Conservation (phyloP, 92 coral and sea anemone species). For the Parazoanthus darwini region DNA sequence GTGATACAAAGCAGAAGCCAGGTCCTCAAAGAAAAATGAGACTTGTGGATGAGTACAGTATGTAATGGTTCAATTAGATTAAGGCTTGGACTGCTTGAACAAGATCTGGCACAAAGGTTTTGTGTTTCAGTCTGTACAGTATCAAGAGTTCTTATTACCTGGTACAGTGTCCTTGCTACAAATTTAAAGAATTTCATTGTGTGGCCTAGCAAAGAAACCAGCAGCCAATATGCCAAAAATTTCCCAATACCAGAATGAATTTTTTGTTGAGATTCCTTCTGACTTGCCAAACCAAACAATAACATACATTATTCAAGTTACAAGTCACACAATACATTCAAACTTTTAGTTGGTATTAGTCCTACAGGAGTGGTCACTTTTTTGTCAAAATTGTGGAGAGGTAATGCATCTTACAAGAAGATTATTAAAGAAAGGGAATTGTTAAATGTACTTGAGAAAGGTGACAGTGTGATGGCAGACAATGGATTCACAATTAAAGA, state of each 20-base stretch:
- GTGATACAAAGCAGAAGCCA: slow-evolving; percentile 46
- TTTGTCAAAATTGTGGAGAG: slow-evolving; percentile 51
- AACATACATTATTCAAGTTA: slow-evolving; percentile 30
- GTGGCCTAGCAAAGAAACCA: slow-evolving; percentile 48
- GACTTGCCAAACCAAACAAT: slow-evolving; percentile 27
- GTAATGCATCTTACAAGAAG: slow-evolving; percentile 55
- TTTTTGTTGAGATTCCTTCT: slow-evolving; percentile 42
- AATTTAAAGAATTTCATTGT: slow-evolving; percentile 37
- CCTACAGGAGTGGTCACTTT: slow-evolving; percentile 54
- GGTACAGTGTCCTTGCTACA: slow-evolving; percentile 46
- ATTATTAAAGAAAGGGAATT: slow-evolving; percentile 41
- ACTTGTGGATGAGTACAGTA: slow-evolving; percentile 46
- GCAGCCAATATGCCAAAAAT: slow-evolving; percentile 33
- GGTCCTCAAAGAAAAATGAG: slow-evolving; percentile 49
- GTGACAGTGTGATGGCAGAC: slow-evolving; percentile 56
- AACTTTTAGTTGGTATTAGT: slow-evolving; percentile 53
- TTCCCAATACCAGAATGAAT: slow-evolving; percentile 38
- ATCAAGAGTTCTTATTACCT: slow-evolving; percentile 43
- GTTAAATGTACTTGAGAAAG: slow-evolving; percentile 39
- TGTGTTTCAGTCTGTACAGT: slow-evolving; percentile 51
- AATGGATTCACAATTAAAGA: slow-evolving; percentile 42
- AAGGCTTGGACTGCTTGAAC: slow-evolving; percentile 50
- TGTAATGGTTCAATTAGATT: slow-evolving; percentile 47
- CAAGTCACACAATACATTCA: slow-evolving; percentile 35
- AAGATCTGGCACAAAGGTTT: slow-evolving; percentile 51